phyloP scores from a whole-genome alignment of 2,797 vertebrate species.

The Ctenochaetus hawaiiensis region DNA sequence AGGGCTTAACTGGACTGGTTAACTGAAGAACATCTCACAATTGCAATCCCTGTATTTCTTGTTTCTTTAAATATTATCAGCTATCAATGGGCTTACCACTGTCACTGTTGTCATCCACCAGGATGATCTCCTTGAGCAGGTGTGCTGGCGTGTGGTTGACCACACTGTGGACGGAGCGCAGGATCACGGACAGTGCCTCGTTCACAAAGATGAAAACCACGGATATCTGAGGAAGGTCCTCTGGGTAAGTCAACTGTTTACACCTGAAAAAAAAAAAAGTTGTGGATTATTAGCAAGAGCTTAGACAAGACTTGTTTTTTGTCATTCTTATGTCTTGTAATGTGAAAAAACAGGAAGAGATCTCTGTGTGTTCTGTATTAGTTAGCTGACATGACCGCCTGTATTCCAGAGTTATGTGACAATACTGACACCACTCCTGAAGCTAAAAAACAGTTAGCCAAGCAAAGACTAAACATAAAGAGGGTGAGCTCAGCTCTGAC shows the following conservation, averaged over 20 bases:
- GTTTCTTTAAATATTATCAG: background rate
- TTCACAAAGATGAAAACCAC: slow-evolving; percentile 99
- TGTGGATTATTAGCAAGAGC: background rate
- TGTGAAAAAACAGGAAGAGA: background rate
- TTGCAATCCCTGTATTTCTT: background rate
- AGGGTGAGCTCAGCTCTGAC: too few species aligned
- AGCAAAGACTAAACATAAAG: too few species aligned
- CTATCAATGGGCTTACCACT: slow-evolving; percentile 84
- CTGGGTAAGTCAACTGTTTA: slow-evolving; percentile 88
- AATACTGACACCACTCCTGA: too few species aligned
- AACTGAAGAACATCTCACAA: background rate
- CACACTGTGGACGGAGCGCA: slow-evolving; percentile 97
- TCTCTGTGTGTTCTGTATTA: background rate
- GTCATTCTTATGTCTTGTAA: background rate
- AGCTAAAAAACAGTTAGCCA: too few species aligned
- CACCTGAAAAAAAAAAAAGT: slow-evolving; percentile 84
- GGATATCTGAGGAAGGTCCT: slow-evolving; percentile 94
- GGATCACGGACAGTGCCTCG: slow-evolving; percentile 95
- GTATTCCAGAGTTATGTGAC: too few species aligned
- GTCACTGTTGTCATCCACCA: slow-evolving; percentile 98
- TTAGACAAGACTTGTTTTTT: background rate
- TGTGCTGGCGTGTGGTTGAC: slow-evolving; percentile 96
- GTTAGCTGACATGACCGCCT: background rate
- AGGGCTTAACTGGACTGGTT: background rate
- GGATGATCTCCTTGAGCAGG: slow-evolving; percentile 96